Evolutionary conservation across 2,113 vertebrate species (phyloP).

Genomic region (Hippoglossus stenolepis): DNA sequence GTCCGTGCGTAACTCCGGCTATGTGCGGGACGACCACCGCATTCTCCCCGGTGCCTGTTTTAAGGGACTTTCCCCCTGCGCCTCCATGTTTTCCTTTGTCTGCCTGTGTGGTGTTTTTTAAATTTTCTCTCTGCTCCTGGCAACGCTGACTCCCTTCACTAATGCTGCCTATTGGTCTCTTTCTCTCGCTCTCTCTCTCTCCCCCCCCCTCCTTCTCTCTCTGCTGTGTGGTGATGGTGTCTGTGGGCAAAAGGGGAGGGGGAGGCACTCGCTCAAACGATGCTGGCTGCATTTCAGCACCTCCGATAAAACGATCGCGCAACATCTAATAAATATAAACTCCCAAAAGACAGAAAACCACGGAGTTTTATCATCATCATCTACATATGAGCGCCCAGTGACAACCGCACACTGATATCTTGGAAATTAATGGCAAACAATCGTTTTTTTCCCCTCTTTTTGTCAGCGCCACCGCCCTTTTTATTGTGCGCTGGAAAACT

Average conservation of each 20-base stretch:
- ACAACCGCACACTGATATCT: conserved; percentile 17
- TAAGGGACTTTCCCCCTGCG: conserved; percentile 24
- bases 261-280: conserved; percentile 67
- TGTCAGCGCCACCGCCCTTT: conserved; percentile 82
- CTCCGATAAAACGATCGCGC: conserved; percentile 63
- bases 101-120: conserved; percentile 48
- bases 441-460: conserved; percentile 28
- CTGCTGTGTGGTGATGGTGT: conserved; percentile 69
- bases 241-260: conserved; percentile 79
- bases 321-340: conserved; percentile 35
- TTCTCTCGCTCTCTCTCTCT: conserved; percentile 47
- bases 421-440: conserved; percentile 38
- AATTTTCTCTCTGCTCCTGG: conserved; percentile 56
- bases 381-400: neutral
- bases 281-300: conserved; percentile 79
- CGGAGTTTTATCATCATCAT: neutral
- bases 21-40: conserved; percentile 71
- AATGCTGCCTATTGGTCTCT: conserved; percentile 71
- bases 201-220: conserved; percentile 48
- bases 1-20: conserved; percentile 66
- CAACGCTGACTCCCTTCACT: conserved; percentile 67
- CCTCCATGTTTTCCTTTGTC: conserved; percentile 80
- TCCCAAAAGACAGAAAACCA: conserved; percentile 13
- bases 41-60: conserved; percentile 51
- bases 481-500: conserved; percentile 69